These are phyloP conservation scores for Eupelmus urozonus DNA, from an alignment of 2,888 invertebrate genomes.

Conservation along the genomic window DNA sequence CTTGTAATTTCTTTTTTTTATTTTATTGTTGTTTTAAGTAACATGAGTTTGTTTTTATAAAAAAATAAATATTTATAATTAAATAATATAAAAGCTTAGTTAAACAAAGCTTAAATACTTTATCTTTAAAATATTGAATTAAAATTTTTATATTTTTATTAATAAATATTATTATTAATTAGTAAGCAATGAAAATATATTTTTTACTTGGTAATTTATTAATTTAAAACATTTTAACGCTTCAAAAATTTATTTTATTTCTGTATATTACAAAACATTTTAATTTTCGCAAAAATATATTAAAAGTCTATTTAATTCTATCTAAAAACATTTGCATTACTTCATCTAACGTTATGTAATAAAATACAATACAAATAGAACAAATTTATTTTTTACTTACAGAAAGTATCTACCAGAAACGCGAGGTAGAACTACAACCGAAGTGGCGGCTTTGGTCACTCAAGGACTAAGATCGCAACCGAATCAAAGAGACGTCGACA, in stretches of 20 bases:
- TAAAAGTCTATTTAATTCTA: not conserved
- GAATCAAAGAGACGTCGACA: slow-evolving; percentile 52
- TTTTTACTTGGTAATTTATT: not conserved
- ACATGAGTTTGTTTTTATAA: too few relatives aligned
- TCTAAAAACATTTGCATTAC: slow-evolving; percentile 22
- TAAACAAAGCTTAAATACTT: too few relatives aligned
- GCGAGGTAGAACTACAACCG: slow-evolving; percentile 82
- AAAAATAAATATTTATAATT: too few relatives aligned
- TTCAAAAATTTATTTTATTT: too few relatives aligned
- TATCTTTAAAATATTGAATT: not conserved
- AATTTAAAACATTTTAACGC: not conserved
- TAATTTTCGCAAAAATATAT: not conserved
- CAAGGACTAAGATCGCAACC: slow-evolving; percentile 82
- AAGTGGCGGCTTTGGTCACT: slow-evolving; percentile 82
- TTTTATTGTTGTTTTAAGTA: too few relatives aligned
- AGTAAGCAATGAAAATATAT: not conserved
- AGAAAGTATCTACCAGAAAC: slow-evolving; percentile 88
- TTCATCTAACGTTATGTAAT: not conserved
- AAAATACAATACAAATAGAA: not conserved
- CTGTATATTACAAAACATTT: not conserved
- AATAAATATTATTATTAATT: not conserved
- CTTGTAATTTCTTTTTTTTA: not conserved
- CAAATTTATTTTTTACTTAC: slow-evolving; percentile 65
- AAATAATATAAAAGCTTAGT: too few relatives aligned
- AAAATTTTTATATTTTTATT: not conserved